phyloP scores from a whole-genome alignment of 2,888 invertebrate genomes.

The Bruchidius siliquastri region DNA sequence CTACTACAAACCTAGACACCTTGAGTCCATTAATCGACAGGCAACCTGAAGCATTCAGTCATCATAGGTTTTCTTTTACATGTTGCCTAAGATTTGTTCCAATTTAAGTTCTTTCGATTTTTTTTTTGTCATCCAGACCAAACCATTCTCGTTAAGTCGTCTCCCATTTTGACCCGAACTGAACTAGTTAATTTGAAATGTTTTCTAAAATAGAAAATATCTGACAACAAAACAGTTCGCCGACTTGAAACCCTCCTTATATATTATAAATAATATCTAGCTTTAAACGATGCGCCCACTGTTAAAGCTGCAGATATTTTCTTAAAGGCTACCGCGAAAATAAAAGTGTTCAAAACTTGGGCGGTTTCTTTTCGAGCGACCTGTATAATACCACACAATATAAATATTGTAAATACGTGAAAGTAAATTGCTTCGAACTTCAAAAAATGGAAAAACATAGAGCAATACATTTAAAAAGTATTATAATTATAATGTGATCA shows the following conservation, averaged over 20 bases:
- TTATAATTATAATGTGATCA: background rate
- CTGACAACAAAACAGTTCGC: background rate
- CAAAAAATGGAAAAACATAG: background rate
- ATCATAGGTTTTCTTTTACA: too few species aligned
- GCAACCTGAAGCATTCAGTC: too few species aligned
- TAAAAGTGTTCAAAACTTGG: background rate
- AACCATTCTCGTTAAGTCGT: background rate
- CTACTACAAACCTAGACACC: too few species aligned
- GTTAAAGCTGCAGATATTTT: background rate
- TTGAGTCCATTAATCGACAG: too few species aligned
- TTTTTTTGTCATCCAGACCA: too few species aligned
- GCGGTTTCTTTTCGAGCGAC: background rate
- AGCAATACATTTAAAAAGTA: background rate
- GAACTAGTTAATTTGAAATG: background rate
- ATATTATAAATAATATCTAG: background rate
- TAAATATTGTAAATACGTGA: background rate
- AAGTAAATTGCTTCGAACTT: constrained; percentile 5
- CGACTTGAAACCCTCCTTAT: background rate
- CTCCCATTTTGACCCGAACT: background rate
- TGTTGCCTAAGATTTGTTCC: too few species aligned
- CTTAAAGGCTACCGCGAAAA: background rate
- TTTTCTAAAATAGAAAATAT: background rate
- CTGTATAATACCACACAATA: background rate
- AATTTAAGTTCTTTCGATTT: too few species aligned
- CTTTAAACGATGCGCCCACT: background rate